Percentiles rank a stretch among this genome's conserved stretches.
Evolutionary conservation across 2,113 vertebrate genomes (phyloP).

Genomic region (Passer montanus): DNA sequence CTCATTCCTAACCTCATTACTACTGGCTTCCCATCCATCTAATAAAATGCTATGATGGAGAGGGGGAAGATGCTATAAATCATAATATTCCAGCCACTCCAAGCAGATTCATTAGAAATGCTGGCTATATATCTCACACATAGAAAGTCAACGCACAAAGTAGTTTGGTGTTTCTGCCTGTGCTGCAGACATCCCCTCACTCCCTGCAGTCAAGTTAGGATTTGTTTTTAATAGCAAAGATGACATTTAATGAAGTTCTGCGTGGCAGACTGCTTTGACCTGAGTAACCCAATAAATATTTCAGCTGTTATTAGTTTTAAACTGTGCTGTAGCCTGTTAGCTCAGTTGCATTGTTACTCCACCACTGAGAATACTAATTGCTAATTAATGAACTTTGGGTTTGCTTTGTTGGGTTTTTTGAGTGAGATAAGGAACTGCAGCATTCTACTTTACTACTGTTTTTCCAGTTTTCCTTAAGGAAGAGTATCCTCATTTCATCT

Average conservation of each 20-base stretch:
- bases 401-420: neutral
- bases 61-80: conserved; percentile 82
- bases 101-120: conserved; percentile 84
- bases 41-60: conserved; percentile 87
- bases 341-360: neutral
- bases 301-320: conserved; percentile 2
- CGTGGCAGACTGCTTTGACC: conserved; percentile 3
- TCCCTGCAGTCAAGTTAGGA: neutral
- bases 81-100: conserved; percentile 82
- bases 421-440: neutral
- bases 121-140: conserved; percentile 80
- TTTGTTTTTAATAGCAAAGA: conserved; percentile 64
- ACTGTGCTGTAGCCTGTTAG: neutral
- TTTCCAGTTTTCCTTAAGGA: neutral
- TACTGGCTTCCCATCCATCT: conserved; percentile 87
- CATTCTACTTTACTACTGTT: neutral
- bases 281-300: conserved; percentile 45
- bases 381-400: neutral
- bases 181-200: conserved; percentile 6
- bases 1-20: conserved; percentile 89
- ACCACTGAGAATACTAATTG: neutral
- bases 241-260: conserved; percentile 48
- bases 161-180: conserved; percentile 57
- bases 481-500: neutral
- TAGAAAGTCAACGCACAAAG: conserved; percentile 76